Evolutionary conservation across 2,797 vertebrate genomes (phyloP).

Genomic region (Brachyalestes nurse): DNA sequence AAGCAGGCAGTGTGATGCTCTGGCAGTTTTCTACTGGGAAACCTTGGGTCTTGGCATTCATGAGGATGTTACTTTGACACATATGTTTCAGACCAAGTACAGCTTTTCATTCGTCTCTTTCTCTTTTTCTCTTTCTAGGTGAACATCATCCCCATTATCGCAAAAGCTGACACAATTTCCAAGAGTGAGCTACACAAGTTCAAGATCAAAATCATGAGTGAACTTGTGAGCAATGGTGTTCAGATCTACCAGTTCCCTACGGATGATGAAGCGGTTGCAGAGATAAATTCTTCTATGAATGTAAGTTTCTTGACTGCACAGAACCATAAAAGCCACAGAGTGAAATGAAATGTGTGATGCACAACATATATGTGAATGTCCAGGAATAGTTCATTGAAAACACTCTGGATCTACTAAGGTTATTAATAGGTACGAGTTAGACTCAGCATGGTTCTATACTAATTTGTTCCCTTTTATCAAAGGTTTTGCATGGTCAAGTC

Average conservation of each 20-base stretch:
- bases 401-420: not conserved
- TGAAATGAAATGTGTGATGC: not conserved
- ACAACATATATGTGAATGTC: not conserved
- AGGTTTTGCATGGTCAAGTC: not conserved
- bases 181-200: constrained; percentile 95
- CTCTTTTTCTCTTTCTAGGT: constrained; percentile 78
- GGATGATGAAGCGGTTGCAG: constrained; percentile 91
- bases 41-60: too few species aligned
- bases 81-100: too few species aligned
- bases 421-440: not conserved
- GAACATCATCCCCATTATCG: constrained; percentile 96
- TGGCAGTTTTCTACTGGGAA: too few species aligned
- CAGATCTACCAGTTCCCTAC: constrained; percentile 99
- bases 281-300: constrained; percentile 97
- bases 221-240: constrained; percentile 96
- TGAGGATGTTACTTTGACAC: too few species aligned
- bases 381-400: not conserved
- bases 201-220: constrained; percentile 98
- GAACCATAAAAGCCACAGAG: not conserved
- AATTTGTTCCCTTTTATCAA: too few species aligned
- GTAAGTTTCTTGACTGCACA: constrained; percentile 75
- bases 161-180: constrained; percentile 95
- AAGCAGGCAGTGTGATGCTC: too few species aligned
- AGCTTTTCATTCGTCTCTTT: too few species aligned
- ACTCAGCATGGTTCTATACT: not conserved